Evolutionary conservation across 2,797 vertebrate genomes (phyloP).

Genomic region (Silurus lanzhouensis): DNA sequence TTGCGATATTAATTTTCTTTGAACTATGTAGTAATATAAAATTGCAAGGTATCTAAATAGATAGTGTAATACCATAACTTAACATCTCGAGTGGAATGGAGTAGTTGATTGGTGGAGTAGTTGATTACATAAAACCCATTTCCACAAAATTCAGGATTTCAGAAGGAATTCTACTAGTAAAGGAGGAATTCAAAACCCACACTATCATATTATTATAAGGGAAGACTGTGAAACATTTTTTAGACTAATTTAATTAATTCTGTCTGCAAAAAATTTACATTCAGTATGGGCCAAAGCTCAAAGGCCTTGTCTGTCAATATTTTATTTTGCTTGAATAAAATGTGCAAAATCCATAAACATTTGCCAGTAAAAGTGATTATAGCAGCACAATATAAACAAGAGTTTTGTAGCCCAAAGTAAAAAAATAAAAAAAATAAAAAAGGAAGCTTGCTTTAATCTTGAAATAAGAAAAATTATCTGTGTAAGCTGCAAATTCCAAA

Average conservation of each 20-base stretch:
- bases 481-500: not conserved
- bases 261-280: not conserved
- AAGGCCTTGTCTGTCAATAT: not conserved
- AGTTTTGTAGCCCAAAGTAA: constrained; percentile 40
- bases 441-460: constrained; percentile 1
- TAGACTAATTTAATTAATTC: not conserved
- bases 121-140: not conserved
- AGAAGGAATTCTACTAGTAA: not conserved
- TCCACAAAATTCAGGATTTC: not conserved
- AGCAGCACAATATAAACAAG: not conserved
- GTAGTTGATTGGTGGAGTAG: not conserved
- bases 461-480: constrained; percentile 4
- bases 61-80: not conserved
- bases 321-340: not conserved
- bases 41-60: not conserved
- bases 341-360: constrained; percentile 7
- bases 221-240: not conserved
- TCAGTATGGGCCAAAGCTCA: too few species aligned
- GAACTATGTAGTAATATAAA: not conserved
- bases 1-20: not conserved
- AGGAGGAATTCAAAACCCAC: not conserved
- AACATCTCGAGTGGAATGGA: too few species aligned
- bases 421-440: not conserved
- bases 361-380: constrained; percentile 3
- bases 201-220: not conserved